Conservation (phyloP, 2,113 vertebrate genomes). For the Hypanus sabinus region DNA sequence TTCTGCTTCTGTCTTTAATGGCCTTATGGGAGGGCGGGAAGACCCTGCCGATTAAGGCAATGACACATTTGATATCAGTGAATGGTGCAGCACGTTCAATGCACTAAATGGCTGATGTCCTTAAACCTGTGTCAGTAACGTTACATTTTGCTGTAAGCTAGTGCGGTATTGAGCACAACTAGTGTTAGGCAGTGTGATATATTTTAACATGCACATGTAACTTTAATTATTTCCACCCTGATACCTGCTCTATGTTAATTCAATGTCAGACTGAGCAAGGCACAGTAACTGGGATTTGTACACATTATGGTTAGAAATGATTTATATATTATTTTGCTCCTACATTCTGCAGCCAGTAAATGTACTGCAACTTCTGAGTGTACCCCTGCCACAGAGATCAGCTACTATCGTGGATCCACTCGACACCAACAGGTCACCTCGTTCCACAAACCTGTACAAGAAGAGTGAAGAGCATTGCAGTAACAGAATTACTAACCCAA, state of each 20-base stretch:
- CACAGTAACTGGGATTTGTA: neutral
- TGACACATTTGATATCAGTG: no score
- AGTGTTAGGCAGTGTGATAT: neutral
- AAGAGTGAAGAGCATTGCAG: neutral
- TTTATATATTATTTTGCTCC: neutral
- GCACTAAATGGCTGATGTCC: no score
- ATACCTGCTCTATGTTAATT: neutral
- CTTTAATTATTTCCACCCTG: neutral
- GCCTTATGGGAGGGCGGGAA: no score
- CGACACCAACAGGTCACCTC: slow-evolving; percentile 66
- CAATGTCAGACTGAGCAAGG: neutral
- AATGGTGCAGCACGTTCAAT: no score
- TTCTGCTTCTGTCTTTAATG: no score
- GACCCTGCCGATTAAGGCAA: no score
- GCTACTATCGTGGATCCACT: slow-evolving; percentile 56
- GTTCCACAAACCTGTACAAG: slow-evolving; percentile 67
- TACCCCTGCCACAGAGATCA: neutral
- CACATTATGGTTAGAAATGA: neutral
- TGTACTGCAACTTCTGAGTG: neutral
- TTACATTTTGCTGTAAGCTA: neutral
- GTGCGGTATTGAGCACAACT: neutral
- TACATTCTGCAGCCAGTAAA: neutral
- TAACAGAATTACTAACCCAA: neutral
- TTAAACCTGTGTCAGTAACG: neutral
- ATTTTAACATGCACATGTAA: neutral